Base-by-base conservation (phyloP, 1,140 invertebrate species). In the Zeugodacus cucurbitae region DNA sequence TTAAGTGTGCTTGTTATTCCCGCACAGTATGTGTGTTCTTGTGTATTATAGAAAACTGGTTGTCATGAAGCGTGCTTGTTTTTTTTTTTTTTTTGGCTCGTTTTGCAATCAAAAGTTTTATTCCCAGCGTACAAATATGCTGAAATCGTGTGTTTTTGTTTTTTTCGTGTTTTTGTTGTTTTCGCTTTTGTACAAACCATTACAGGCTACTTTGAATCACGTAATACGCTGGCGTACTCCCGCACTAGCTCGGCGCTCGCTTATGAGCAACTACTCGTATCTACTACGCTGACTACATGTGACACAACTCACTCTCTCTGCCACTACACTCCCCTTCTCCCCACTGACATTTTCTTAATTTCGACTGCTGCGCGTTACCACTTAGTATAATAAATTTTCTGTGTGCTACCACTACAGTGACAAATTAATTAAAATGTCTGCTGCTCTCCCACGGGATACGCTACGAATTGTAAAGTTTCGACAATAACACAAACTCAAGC, bases 361-460 rank as follows among this genome's bases (percentile, higher is more conserved):
- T 82, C 85, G 20, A 59, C 85, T 86, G 57, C 85, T 82, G 41
- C 41, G 41, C 41, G 8, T 82, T 82, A 82, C 74, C 74, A 82
- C 74, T 82, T 82, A 82, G 41, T 92, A 91, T 92, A 92, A 92
- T 92, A 92, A 92, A 92, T 92, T 54, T 92, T 91, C 90, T 92
- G 91, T 91, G 91, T 92, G 90, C 89, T 90, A 92, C 91, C 91
- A 92, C 91, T 91, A 91, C 91, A 91, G 91, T 92, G 91, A 91
- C 91, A 92, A 92, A 92, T 92, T 92, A 92, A 92, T 92, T 92
- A 92, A 92, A 92, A 92, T 92, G 91, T 91, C 92, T 92, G 91
- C 91, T 88, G 91, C 91, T 88, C 91, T 88, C 88, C 88, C 88
- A 87, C 82, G 64, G 88, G 88, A 88, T 87, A 59, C 82, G 29